These are phyloP conservation scores for Lethenteron camtschaticum DNA, from an alignment of 2,113 vertebrate species.

Conservation along the genomic window DNA sequence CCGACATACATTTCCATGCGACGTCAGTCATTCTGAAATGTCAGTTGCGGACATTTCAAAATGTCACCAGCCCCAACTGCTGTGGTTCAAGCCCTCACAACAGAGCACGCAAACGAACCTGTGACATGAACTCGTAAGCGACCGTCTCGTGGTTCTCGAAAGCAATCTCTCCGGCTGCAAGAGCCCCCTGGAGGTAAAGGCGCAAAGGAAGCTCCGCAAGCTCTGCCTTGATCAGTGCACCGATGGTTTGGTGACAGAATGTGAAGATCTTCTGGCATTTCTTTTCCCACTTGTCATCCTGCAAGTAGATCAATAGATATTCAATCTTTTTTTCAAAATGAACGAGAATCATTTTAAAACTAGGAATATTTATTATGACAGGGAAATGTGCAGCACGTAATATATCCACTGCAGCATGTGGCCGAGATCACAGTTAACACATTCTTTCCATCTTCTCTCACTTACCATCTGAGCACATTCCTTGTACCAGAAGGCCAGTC, in stretches of 20 bases:
- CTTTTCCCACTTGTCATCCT: slow-evolving; percentile 99
- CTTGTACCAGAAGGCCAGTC: slow-evolving; percentile 87
- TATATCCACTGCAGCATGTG: too few relatives aligned
- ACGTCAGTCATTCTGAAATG: too few relatives aligned
- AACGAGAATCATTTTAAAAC: not conserved
- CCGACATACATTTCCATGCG: too few relatives aligned
- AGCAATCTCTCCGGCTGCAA: slow-evolving; percentile 83
- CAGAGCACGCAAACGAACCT: slow-evolving; percentile 26
- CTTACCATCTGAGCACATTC: slow-evolving; percentile 64
- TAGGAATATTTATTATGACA: not conserved
- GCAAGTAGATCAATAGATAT: slow-evolving; percentile 1
- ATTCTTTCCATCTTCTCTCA: not conserved
- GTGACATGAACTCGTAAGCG: slow-evolving; percentile 97
- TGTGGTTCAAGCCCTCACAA: too few relatives aligned
- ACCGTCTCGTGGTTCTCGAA: slow-evolving; percentile 98
- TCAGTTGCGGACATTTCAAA: too few relatives aligned
- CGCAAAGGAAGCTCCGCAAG: slow-evolving; percentile 73
- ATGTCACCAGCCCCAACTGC: too few relatives aligned
- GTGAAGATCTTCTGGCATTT: slow-evolving; percentile 99
- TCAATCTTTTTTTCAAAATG: not conserved
- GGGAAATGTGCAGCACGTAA: not conserved
- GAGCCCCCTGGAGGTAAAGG: slow-evolving; percentile 82
- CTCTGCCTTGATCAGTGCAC: slow-evolving; percentile 87
- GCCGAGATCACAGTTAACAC: too few relatives aligned
- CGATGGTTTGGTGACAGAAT: slow-evolving; percentile 92